Evolutionary conservation across 2,113 vertebrate species (phyloP), one percentile per base, ranked within the genome.

Genomic region (Picathartes gymnocephalus): DNA sequence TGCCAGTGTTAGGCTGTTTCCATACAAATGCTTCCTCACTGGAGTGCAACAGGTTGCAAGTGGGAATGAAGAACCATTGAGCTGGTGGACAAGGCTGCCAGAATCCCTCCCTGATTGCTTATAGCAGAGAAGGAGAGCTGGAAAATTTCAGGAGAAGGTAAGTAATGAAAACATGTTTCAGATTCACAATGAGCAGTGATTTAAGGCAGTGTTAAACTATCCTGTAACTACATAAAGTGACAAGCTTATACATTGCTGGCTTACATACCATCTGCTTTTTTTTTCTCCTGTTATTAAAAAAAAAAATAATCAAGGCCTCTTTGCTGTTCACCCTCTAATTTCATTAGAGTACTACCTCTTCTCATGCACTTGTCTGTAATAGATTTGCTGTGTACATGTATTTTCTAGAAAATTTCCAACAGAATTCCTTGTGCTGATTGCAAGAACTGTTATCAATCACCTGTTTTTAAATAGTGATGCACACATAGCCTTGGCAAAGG

Each of bases 331-430:
- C 12, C 19, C 13, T 40, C 33, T 42, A 79, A 53, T 44, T 80
- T 57, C 39, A 81, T 33, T 89, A 15, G 39, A 14, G 18, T 6
- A 88, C 45, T 61, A n/a, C 6, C 16, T 47, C 76, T 93, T 90
- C 78, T 58, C 69, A 11, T 7, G 9, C 24, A 51, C 44, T 58
- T 78, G 25, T 3, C 13, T 72, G 31, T 61, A 42, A 54, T n/a
- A 76, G 48, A 27, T 81, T 91, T 91, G 61, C 60, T 50, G 13
- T 11, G 71, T 37, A 50, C 57, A 15, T 27, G 31, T 13, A 47
- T 81, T 94, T 95, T 90, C 89, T 69, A 90, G 72, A 93, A 90
- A 77, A 57, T 57, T 93, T 84, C 68, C 78, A 51, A 7, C 7
- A 6, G 50, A 39, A 56, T 45, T 79, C 13, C 50, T 54, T 64